Evolutionary conservation across 2,797 vertebrate genomes (phyloP).

Genomic region (Limosa lapponica): DNA sequence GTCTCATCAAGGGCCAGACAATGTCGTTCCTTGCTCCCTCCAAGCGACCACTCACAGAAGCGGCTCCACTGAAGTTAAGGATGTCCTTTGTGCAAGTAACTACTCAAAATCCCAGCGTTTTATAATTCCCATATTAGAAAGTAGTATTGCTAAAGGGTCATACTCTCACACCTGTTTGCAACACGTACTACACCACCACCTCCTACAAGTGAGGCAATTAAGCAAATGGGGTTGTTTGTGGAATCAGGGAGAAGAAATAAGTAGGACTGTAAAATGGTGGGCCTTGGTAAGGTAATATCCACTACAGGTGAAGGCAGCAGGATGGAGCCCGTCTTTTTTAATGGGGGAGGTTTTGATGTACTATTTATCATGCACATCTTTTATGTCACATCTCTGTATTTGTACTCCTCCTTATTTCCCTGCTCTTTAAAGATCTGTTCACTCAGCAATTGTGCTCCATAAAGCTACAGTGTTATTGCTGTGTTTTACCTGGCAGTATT

Average conservation of each 20-base stretch:
- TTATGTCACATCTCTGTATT: not conserved
- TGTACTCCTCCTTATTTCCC: not conserved
- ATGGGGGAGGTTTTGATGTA: not conserved
- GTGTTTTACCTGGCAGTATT: not conserved
- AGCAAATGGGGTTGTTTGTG: not conserved
- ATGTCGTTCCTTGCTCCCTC: not conserved
- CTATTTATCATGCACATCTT: not conserved
- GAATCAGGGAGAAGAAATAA: not conserved
- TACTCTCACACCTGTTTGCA: not conserved
- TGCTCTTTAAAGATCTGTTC: not conserved
- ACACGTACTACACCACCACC: not conserved
- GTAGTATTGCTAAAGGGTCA: not conserved
- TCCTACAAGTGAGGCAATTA: not conserved
- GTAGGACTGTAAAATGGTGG: not conserved
- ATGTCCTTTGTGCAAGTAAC: not conserved
- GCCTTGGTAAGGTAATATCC: not conserved
- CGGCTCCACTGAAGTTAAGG: not conserved
- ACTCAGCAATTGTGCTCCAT: conserved; percentile 6
- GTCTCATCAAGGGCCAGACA: not conserved
- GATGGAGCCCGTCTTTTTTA: not conserved
- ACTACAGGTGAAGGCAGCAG: not conserved
- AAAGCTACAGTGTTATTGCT: not conserved
- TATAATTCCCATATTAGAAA: not conserved
- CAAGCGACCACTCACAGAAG: not conserved
- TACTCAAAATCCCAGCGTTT: not conserved